Conservation (phyloP, 2,113 vertebrate species). For the Phyllopteryx taeniolatus region DNA sequence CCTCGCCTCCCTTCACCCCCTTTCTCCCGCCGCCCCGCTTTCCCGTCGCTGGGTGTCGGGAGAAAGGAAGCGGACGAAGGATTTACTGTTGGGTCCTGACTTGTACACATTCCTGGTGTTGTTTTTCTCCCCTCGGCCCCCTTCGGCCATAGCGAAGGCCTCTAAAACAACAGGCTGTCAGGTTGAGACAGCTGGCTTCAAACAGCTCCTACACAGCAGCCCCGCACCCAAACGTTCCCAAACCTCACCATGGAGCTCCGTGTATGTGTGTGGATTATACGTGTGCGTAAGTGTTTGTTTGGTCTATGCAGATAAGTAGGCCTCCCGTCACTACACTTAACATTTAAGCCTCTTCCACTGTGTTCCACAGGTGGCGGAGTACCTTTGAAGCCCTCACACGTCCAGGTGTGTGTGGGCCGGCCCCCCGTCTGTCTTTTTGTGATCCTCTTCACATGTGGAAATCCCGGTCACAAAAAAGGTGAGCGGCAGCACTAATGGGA, state of each 20-base stretch:
- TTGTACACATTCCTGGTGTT: constrained; percentile 84
- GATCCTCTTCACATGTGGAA: constrained; percentile 81
- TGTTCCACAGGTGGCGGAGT: constrained; percentile 68
- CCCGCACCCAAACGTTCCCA: constrained; percentile 69
- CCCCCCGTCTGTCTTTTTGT: constrained; percentile 68
- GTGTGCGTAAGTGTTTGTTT: constrained; percentile 14
- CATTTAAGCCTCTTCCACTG: constrained; percentile 50
- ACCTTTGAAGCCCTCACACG: constrained; percentile 71
- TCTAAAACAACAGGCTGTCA: constrained; percentile 84
- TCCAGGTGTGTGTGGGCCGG: constrained; percentile 93
- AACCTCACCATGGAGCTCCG: constrained; percentile 49
- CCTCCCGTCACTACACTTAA: constrained; percentile 52
- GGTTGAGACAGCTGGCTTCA: constrained; percentile 85
- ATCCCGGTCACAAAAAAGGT: constrained; percentile 80
- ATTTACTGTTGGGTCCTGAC: constrained; percentile 84
- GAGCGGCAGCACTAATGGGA: constrained; percentile 86
- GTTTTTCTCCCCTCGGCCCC: constrained; percentile 79
- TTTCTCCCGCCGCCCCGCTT: constrained; percentile 47
- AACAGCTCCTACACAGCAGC: constrained; percentile 79
- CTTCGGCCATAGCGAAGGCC: constrained; percentile 78
- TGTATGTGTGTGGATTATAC: constrained; percentile 13
- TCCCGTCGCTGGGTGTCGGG: constrained; percentile 59
- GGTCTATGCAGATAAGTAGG: constrained; percentile 51
- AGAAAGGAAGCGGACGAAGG: constrained; percentile 78
- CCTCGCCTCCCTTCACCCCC: constrained; percentile 27